Conservation (phyloP, 92 coral and sea anemone species). For the Zoanthus solanderi region DNA sequence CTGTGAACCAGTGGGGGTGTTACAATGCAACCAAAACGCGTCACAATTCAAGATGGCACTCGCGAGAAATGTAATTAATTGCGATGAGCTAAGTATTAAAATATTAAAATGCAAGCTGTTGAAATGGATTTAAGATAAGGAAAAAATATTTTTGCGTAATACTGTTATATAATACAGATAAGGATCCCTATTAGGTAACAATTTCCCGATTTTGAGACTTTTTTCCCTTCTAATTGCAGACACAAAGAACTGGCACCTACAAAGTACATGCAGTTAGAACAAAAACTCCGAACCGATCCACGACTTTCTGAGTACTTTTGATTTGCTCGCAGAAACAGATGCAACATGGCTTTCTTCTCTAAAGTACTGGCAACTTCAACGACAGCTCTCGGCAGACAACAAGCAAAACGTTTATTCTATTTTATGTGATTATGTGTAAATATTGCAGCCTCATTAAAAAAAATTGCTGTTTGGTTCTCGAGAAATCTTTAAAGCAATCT, state of each 20-base stretch:
- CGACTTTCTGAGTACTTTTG: slow-evolving; percentile 86
- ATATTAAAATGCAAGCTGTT: too few relatives aligned
- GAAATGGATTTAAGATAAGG: too few relatives aligned
- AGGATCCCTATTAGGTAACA: too few relatives aligned
- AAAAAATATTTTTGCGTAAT: too few relatives aligned
- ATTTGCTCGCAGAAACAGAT: not conserved
- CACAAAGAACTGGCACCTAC: slow-evolving; percentile 99
- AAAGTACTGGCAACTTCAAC: not conserved
- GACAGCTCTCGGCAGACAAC: not conserved
- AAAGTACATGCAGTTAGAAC: slow-evolving; percentile 98
- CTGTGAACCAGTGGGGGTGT: too few relatives aligned
- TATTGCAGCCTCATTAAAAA: not conserved
- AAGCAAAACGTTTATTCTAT: not conserved
- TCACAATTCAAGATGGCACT: too few relatives aligned
- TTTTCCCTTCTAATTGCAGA: slow-evolving; percentile 53
- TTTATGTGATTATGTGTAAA: not conserved
- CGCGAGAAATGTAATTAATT: too few relatives aligned
- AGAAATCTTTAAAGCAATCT: not conserved
- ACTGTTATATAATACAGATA: too few relatives aligned
- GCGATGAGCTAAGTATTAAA: too few relatives aligned
- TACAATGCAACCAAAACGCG: too few relatives aligned
- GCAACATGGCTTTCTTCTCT: not conserved
- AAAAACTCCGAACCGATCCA: slow-evolving; percentile 92
- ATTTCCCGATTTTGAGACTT: not conserved
- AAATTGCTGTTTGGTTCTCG: not conserved